Evolutionary conservation across 2,797 vertebrate species (phyloP).

Genomic region (Tapera naevia): DNA sequence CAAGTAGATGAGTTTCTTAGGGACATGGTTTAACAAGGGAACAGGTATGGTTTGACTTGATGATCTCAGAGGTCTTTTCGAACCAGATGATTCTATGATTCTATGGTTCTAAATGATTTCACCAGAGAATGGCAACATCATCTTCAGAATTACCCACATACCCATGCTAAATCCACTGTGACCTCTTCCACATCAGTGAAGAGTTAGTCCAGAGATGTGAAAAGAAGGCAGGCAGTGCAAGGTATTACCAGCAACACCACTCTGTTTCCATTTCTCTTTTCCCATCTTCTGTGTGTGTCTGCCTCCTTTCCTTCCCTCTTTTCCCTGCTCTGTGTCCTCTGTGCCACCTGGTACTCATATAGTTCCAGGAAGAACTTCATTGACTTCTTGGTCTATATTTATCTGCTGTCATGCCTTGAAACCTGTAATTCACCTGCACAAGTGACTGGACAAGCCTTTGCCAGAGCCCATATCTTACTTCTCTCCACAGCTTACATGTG

Average conservation of each 20-base stretch:
- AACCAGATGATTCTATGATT: no score
- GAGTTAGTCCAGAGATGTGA: background rate
- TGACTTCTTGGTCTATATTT: background rate
- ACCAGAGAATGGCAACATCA: background rate
- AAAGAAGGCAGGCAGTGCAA: background rate
- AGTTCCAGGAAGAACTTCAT: background rate
- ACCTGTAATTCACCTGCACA: background rate
- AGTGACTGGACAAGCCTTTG: background rate
- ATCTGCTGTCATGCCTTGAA: background rate
- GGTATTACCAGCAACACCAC: background rate
- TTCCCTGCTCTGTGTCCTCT: background rate
- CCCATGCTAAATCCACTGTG: background rate
- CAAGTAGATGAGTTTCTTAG: no score
- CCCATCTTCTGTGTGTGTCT: background rate
- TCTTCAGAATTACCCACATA: background rate
- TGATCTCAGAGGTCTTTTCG: no score
- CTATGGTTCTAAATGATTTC: background rate
- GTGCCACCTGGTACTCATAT: background rate
- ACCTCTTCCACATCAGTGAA: background rate
- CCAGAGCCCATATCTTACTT: background rate
- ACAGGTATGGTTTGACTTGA: no score
- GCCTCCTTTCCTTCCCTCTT: background rate
- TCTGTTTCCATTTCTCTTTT: background rate
- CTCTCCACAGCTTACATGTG: background rate
- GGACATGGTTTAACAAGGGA: no score